These are phyloP conservation scores for Xyliphius kryptos DNA, from an alignment of 2,113 vertebrate species.

Conservation along the genomic window DNA sequence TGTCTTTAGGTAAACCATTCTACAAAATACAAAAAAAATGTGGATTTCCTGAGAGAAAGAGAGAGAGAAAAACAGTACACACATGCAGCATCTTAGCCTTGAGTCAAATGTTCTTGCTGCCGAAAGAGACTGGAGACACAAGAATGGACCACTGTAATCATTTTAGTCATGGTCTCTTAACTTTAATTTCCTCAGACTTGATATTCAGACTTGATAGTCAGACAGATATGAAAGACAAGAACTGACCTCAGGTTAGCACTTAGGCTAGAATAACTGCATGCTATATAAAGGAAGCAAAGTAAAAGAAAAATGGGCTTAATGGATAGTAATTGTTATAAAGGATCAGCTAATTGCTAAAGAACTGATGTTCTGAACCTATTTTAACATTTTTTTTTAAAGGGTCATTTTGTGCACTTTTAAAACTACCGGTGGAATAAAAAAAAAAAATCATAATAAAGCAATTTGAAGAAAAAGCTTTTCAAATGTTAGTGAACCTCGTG, in stretches of 20 bases:
- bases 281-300: not conserved
- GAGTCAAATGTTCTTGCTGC: not conserved
- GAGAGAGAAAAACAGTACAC: not conserved
- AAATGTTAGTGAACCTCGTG: conserved; percentile 3
- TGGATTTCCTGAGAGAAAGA: not conserved
- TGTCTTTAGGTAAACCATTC: not conserved
- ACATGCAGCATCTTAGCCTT: not conserved
- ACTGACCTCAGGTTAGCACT: conserved; percentile 11
- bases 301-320: not conserved
- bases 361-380: not conserved
- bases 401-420: conserved; percentile 3
- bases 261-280: not conserved
- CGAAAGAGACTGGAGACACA: not conserved
- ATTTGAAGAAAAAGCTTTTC: conserved; percentile 20
- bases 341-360: conserved; percentile 9
- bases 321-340: conserved; percentile 1
- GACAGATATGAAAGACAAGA: not conserved
- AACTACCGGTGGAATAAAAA: not conserved
- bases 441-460: conserved; percentile 10
- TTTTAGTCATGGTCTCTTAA: not conserved
- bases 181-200: conserved; percentile 4
- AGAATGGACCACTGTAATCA: not conserved
- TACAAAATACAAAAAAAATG: not conserved
- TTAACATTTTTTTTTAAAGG: conserved; percentile 9
- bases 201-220: conserved; percentile 4